Percentiles rank a stretch among this genome's conserved stretches.
Conservation (phyloP, 2,888 invertebrate species). For the Lymantria monacha region DNA sequence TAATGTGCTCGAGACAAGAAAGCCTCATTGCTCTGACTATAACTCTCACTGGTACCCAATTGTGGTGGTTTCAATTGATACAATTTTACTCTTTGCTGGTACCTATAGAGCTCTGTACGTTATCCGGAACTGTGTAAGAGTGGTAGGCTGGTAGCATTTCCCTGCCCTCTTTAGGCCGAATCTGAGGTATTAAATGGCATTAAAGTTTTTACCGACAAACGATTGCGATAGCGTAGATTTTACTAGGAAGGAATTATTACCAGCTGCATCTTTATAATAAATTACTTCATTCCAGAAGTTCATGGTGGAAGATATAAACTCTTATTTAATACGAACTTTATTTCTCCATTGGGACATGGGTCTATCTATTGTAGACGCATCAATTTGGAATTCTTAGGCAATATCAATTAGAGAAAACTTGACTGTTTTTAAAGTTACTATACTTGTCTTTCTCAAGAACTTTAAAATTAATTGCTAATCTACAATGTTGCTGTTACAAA, state of each 20-base stretch:
- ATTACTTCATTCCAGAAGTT: background rate
- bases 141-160: too few species aligned
- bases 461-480: conserved; percentile 8
- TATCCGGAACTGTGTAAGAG: too few species aligned
- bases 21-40: too few species aligned
- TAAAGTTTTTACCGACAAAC: too few species aligned
- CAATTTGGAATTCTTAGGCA: conserved; percentile 3
- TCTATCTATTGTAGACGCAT: background rate
- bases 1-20: too few species aligned
- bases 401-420: conserved; percentile 2
- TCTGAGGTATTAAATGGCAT: too few species aligned
- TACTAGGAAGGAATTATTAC: background rate
- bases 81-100: too few species aligned
- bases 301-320: background rate
- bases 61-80: too few species aligned
- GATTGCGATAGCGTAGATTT: too few species aligned
- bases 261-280: background rate
- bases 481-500: conserved; percentile 12
- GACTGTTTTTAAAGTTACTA: conserved; percentile 1
- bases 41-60: too few species aligned
- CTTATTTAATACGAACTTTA: background rate
- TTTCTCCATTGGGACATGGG: background rate
- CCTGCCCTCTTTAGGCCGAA: too few species aligned
- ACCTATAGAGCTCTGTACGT: too few species aligned
- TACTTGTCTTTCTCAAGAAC: conserved; percentile 3